phyloP scores from a whole-genome alignment of 2,113 vertebrate genomes.

The Semicossyphus pulcher region DNA sequence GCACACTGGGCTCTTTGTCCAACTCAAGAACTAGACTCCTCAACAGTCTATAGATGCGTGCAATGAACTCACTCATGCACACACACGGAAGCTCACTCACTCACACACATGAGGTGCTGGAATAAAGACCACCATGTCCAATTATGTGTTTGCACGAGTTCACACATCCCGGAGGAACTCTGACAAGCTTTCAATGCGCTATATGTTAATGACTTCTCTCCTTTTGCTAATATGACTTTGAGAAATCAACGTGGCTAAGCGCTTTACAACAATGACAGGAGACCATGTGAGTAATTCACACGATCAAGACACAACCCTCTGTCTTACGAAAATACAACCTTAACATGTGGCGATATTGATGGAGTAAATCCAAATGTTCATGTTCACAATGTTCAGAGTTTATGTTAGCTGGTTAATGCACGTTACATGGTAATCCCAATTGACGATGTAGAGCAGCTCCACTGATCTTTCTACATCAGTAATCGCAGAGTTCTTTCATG shows the following conservation, averaged over 20 bases:
- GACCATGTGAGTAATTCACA: not conserved
- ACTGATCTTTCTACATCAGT: slow-evolving; percentile 14
- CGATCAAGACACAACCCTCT: not conserved
- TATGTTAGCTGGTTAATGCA: not conserved
- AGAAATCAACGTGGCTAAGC: slow-evolving; percentile 10
- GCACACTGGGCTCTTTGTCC: slow-evolving; percentile 78
- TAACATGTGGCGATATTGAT: not conserved
- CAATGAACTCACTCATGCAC: slow-evolving; percentile 55
- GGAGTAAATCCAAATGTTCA: not conserved
- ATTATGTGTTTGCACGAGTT: slow-evolving; percentile 53
- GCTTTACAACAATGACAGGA: slow-evolving; percentile 2
- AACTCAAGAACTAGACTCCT: slow-evolving; percentile 60
- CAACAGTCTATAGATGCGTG: slow-evolving; percentile 73
- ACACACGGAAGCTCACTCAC: slow-evolving; percentile 12
- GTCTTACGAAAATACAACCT: not conserved
- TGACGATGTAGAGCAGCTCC: not conserved
- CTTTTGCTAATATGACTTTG: slow-evolving; percentile 31
- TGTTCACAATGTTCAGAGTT: not conserved
- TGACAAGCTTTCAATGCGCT: slow-evolving; percentile 25
- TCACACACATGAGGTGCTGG: slow-evolving; percentile 3
- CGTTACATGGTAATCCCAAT: slow-evolving; percentile 24
- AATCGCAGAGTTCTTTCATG: slow-evolving; percentile 3
- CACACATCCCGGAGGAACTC: slow-evolving; percentile 31
- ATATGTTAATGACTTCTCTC: slow-evolving; percentile 30
- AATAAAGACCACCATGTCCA: slow-evolving; percentile 52